Percentiles rank a stretch among this genome's conserved stretches.
Conservation (phyloP, 2,113 vertebrate genomes). For the Eubucco bourcierii region DNA sequence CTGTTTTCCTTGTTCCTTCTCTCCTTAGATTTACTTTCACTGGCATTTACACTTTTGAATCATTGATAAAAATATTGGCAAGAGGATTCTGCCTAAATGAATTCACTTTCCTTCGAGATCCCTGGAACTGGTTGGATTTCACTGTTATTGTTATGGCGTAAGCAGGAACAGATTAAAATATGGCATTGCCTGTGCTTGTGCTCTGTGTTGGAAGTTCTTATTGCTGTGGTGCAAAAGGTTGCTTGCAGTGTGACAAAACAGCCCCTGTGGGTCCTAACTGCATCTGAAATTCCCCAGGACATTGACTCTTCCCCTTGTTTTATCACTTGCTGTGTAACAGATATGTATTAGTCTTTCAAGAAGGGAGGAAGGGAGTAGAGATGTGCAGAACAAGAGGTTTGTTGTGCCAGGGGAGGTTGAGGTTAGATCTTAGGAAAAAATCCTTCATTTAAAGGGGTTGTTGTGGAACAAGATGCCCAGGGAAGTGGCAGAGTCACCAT, state of each 20-base stretch:
- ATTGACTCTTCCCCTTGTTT: neutral
- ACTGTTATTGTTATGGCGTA: constrained; percentile 92
- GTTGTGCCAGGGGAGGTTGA: too few species aligned
- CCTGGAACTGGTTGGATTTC: constrained; percentile 99
- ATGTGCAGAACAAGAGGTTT: neutral
- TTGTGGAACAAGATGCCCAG: too few species aligned
- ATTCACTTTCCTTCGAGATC: constrained; percentile 94
- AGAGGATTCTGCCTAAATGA: constrained; percentile 91
- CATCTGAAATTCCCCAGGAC: neutral
- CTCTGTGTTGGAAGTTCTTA: neutral
- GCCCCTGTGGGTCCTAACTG: neutral
- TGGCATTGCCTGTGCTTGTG: accelerated
- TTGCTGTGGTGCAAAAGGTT: neutral
- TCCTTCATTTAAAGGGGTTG: too few species aligned
- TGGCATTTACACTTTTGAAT: constrained; percentile 97
- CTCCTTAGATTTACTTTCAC: constrained; percentile 89
- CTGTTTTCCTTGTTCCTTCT: neutral
- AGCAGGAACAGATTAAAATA: constrained; percentile 62
- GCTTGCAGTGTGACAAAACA: neutral
- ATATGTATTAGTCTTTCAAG: neutral
- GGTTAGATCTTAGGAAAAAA: too few species aligned
- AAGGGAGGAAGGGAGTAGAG: neutral
- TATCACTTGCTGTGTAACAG: neutral
- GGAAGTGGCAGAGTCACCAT: too few species aligned
- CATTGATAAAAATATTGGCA: constrained; percentile 92